phyloP scores from a whole-genome alignment of 2,888 invertebrate genomes.

The Hoplodrina blanda region DNA sequence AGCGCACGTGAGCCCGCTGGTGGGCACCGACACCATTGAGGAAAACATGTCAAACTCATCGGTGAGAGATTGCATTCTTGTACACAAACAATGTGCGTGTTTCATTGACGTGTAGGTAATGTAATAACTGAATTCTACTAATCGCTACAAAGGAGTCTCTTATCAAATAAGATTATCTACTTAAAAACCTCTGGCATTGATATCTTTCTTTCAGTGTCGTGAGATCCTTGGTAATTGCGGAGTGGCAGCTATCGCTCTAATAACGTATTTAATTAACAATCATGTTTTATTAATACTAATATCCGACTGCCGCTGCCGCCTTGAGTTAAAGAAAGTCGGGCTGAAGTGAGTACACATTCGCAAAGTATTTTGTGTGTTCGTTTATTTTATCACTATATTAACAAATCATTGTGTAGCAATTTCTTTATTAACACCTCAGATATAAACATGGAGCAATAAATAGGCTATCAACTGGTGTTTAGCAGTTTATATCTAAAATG shows the following conservation, averaged over 20 bases:
- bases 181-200: conserved; percentile 84
- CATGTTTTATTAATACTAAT: conserved; percentile 48
- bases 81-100: conserved; percentile 46
- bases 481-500: conserved; percentile 44
- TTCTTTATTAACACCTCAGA: conserved; percentile 51
- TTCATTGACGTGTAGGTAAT: conserved; percentile 54
- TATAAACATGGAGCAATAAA: conserved; percentile 56
- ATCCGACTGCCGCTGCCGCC: conserved; percentile 12
- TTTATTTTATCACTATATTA: conserved; percentile 52
- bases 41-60: conserved; percentile 30
- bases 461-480: conserved; percentile 52
- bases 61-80: conserved; percentile 36
- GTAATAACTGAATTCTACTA: conserved; percentile 79
- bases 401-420: conserved; percentile 59
- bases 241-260: conserved; percentile 61
- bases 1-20: background rate
- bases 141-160: conserved; percentile 78
- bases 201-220: conserved; percentile 83
- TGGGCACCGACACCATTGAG: conserved; percentile 7
- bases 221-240: conserved; percentile 71
- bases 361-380: conserved; percentile 46
- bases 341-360: conserved; percentile 58
- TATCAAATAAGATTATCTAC: conserved; percentile 88
- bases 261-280: conserved; percentile 48
- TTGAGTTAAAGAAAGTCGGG: conserved; percentile 39